phyloP scores from a whole-genome alignment of 2,113 vertebrate species.

The Engraulis encrasicolus region DNA sequence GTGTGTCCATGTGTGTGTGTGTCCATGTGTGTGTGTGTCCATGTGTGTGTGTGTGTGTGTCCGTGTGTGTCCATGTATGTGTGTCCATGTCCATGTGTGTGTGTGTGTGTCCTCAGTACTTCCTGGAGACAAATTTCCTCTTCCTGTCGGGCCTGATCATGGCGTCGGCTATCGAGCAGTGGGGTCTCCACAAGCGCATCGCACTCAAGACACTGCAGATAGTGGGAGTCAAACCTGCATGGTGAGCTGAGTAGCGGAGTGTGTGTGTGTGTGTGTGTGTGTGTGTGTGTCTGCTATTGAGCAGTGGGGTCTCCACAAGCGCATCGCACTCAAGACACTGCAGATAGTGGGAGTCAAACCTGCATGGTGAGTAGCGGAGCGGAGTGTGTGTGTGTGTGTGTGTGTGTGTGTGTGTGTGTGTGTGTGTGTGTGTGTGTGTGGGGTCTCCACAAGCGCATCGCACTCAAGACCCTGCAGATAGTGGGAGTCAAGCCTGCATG shows the following conservation, averaged over 20 bases:
- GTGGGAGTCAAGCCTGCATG: neutral
- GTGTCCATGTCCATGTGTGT: too few relatives aligned
- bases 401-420: neutral
- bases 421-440: neutral
- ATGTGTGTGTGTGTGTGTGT: too few relatives aligned
- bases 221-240: slow-evolving; percentile 88
- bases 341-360: too few relatives aligned
- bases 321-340: too few relatives aligned
- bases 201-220: slow-evolving; percentile 89
- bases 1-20: too few relatives aligned
- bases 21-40: too few relatives aligned
- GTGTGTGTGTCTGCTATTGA: too few relatives aligned
- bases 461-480: too few relatives aligned
- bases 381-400: neutral
- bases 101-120: slow-evolving; percentile 95
- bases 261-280: neutral
- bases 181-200: slow-evolving; percentile 93
- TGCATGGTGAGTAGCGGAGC: too few relatives aligned
- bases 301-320: too few relatives aligned
- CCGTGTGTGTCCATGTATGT: too few relatives aligned
- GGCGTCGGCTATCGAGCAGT: slow-evolving; percentile 94
- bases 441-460: too few relatives aligned
- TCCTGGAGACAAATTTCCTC: slow-evolving; percentile 96
- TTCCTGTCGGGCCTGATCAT: slow-evolving; percentile 96
- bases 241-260: slow-evolving; percentile 41